Evolutionary conservation across 2,113 vertebrate genomes (phyloP), one percentile per base, ranked within the genome.

Genomic region (Sminthopsis crassicaudata): DNA sequence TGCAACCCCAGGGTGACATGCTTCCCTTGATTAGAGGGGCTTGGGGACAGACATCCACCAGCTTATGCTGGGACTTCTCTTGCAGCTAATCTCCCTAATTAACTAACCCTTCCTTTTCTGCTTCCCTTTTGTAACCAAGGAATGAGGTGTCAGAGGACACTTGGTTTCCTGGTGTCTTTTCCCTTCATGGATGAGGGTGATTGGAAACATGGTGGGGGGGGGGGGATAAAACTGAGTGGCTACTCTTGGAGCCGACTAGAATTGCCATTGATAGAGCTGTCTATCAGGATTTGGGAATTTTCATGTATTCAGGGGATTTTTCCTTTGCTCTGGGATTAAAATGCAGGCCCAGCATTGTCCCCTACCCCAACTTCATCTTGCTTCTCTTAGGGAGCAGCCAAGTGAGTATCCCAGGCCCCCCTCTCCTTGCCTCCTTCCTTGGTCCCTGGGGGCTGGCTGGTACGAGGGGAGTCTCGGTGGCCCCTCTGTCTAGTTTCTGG

Each of bases 1-100:
- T 98, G 0, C 92, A 97, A 99, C 98, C 91, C 67, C 96, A 91
- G 92, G 95, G 89, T 94, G 67, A 94, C 19, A 27, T 51, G 89
- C 94, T 97, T 98, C 93, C 97, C 89, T 54, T 0, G 2, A 96
- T 92, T 93, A 3, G 94, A 51, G 25, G n/a, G 24, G 91, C 92
- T 90, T 95, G 57, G 30, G 52, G 57, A 67, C 57, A 27, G 50
- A 91, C 76, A 93, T 9, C 57, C 50, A 8, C 30, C n/a, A 90
- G 48, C n/a, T 25, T 30, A 24, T 10, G 50, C 91, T 42, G 24
- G 12, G 46, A 55, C 51, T 50, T 90, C 50, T 5, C 24, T 92
- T 30, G 60, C 16, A 36, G 60, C 60, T 67, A 4, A 67, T 67
- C 30, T 67, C 30, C 60, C 60, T 67, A 67, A 36, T 67, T 36